Evolutionary conservation across 2,797 vertebrate species (phyloP), one percentile per base, ranked within the genome.

Genomic region (Lagocephalus sceleratus): DNA sequence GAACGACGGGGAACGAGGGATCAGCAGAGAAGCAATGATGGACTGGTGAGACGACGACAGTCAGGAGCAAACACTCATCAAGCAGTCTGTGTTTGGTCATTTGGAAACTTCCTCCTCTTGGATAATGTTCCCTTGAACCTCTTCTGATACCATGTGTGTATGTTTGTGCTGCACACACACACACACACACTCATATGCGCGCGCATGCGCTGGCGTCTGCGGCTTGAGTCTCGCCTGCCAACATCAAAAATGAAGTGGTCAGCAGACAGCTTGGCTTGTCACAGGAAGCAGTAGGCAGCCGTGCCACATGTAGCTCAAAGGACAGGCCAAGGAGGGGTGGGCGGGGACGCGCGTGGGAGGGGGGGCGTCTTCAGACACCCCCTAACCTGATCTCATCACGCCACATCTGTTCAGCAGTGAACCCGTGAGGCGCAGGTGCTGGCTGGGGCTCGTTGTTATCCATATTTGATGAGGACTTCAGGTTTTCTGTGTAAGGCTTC

Each of bases 191-290:
- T 16, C 57, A 62, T 17, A 35, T 35, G 15, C 57, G 65, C 35
- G 23, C 26, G 12, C 57, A 68, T 47, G 51, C 54, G 20, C 47
- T 35, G 66, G 68, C 60, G 11, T 51, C 73, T 52, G 49, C 57
- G 21, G 55, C 70, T 66, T 22, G 29, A 11, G 51, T 63, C 59
- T 64, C 3, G 32, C 60, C 77, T 79, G 85, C 82, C 83, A 86
- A 62, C 75, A 66, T 76, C 68, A 80, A 59, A 84, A 81, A 89
- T 90, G 86, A 88, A 90, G 88, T 75, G 86, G 84, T 90, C 86
- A 87, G 82, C 69, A 49, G 83, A 85, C 84, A 87, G 88, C 83
- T 83, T 84, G 86, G 85, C 77, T 81, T 86, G 84, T 86, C 84
- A 88, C 73, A 66, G 76, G 71, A 81, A 83, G 76, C 83, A 75